Conservation (phyloP, 1,140 invertebrate species). For the Dendrolimus kikuchii region DNA sequence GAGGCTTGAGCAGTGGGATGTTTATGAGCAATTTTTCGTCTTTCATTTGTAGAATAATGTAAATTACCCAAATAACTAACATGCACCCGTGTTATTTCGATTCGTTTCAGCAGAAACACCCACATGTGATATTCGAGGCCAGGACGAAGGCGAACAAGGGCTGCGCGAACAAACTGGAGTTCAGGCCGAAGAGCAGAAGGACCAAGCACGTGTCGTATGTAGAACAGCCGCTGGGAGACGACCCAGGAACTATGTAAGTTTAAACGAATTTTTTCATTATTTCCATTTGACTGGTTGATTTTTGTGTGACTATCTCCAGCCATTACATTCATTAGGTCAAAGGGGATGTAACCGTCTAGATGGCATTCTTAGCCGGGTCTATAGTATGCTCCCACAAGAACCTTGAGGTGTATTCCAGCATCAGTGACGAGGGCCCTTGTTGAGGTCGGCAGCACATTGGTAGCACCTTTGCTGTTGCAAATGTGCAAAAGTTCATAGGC, state of each 20-base stretch:
- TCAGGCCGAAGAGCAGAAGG: constrained; percentile 77
- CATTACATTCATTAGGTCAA: background rate
- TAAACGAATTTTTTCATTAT: background rate
- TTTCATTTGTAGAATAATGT: too few species aligned
- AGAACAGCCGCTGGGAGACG: constrained; percentile 57
- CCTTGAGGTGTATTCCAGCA: too few species aligned
- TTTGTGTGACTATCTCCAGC: too few species aligned
- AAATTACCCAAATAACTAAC: constrained; percentile 5
- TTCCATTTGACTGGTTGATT: too few species aligned
- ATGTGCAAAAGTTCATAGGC: too few species aligned
- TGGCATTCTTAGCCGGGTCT: too few species aligned
- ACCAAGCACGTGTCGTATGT: constrained; percentile 76
- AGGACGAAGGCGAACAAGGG: constrained; percentile 89
- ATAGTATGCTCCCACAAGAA: too few species aligned
- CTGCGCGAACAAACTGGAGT: constrained; percentile 88
- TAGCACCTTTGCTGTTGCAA: too few species aligned
- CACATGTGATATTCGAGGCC: constrained; percentile 96
- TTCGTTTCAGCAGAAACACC: constrained; percentile 93
- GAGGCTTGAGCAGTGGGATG: too few species aligned
- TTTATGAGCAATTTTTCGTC: too few species aligned
- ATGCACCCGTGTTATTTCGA: constrained; percentile 28
- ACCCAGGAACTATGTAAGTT: constrained; percentile 35
- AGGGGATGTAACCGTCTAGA: background rate
- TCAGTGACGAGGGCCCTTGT: too few species aligned
- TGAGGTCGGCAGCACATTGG: too few species aligned